phyloP scores from a whole-genome alignment of 2,888 invertebrate genomes.

The Orthosia gothica region DNA sequence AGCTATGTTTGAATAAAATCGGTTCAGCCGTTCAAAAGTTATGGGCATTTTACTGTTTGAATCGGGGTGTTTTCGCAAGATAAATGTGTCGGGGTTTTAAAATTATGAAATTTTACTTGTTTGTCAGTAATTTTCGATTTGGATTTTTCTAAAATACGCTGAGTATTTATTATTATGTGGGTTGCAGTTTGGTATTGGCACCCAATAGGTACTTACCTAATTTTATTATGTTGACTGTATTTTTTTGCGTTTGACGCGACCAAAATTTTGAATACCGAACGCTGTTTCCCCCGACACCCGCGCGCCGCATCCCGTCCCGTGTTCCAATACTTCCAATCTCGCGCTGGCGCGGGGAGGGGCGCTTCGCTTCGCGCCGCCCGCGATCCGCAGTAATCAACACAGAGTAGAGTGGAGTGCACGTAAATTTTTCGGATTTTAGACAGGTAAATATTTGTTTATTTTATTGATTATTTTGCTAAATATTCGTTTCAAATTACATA shows the following conservation, averaged over 20 bases:
- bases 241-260: not conserved
- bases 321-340: fast-evolving
- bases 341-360: not conserved
- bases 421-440: not conserved
- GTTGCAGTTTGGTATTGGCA: no score
- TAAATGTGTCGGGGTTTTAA: no score
- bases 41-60: no score
- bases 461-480: not conserved
- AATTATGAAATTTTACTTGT: no score
- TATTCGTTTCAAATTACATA: not conserved
- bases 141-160: no score
- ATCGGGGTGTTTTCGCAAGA: no score
- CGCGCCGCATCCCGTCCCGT: not conserved
- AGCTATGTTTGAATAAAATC: no score
- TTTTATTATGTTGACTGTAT: no score
- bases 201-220: no score
- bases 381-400: constrained; percentile 22
- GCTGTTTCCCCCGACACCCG: not conserved
- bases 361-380: not conserved
- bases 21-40: no score
- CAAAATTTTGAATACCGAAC: not conserved
- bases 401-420: constrained; percentile 9
- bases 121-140: no score
- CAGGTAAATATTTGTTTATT: constrained; percentile 21
- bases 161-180: no score